Percentiles rank a stretch among this genome's conserved stretches.
Conservation (phyloP, 1,140 invertebrate species). For the Solen grandis region DNA sequence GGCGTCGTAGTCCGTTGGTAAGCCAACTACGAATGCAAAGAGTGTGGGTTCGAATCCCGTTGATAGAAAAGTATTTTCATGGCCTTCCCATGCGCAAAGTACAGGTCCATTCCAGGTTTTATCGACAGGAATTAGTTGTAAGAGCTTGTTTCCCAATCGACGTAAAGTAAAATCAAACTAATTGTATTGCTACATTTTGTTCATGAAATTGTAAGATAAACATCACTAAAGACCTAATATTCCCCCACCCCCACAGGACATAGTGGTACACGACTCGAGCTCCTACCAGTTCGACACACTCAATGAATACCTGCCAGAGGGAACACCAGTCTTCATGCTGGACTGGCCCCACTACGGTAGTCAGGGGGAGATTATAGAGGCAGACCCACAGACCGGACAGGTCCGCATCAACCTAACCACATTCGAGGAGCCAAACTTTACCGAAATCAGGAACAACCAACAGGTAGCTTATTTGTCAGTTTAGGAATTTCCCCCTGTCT, state of each 20-base stretch:
- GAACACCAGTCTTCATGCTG: conserved; percentile 88
- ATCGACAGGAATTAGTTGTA: too few species aligned
- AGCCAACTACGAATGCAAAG: too few species aligned
- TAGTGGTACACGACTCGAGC: conserved; percentile 82
- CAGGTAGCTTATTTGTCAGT: conserved; percentile 54
- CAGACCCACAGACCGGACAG: conserved; percentile 52
- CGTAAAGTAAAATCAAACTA: too few species aligned
- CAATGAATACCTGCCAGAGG: conserved; percentile 87
- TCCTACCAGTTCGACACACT: conserved; percentile 82
- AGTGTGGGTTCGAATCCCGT: too few species aligned
- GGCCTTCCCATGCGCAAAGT: too few species aligned
- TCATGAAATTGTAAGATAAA: too few species aligned
- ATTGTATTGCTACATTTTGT: too few species aligned
- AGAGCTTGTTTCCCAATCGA: too few species aligned
- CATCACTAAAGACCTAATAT: not conserved
- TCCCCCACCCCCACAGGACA: conserved; percentile 78
- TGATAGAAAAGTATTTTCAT: too few species aligned
- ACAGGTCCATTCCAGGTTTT: too few species aligned
- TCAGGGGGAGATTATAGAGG: conserved; percentile 85
- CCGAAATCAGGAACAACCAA: conserved; percentile 34
- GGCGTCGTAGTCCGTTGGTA: too few species aligned
- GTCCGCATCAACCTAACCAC: conserved; percentile 65
- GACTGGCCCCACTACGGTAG: conserved; percentile 90
- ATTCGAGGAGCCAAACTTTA: conserved; percentile 62
- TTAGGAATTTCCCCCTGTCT: too few species aligned